These are phyloP conservation scores for Pandemis heparana DNA, from an alignment of 2,888 invertebrate genomes.

Conservation along the genomic window DNA sequence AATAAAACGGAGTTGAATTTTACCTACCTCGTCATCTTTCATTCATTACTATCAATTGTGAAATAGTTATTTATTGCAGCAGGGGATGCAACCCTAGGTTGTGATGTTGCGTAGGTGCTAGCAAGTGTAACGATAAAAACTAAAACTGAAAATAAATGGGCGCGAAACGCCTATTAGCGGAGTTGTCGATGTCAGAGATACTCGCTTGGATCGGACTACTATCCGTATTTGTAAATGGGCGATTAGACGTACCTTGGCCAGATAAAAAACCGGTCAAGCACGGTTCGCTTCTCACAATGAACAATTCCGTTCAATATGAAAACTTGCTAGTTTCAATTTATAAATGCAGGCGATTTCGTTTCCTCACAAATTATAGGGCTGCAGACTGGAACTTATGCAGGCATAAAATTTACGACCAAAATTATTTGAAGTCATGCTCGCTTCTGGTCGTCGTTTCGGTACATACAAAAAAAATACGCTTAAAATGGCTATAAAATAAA, in stretches of 20 bases:
- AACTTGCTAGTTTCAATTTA: conserved; percentile 12
- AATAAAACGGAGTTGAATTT: not conserved
- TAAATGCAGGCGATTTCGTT: conserved; percentile 16
- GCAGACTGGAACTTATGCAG: conserved; percentile 6
- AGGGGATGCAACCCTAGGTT: conserved; percentile 61
- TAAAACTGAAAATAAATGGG: conserved; percentile 76
- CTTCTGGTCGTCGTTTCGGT: not conserved
- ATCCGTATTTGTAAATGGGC: conserved; percentile 70
- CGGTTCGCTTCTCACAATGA: conserved; percentile 43
- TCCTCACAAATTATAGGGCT: conserved; percentile 17
- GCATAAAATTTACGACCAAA: conserved; percentile 12
- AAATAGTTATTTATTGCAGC: not conserved
- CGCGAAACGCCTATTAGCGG: conserved; percentile 70
- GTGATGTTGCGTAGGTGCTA: conserved; percentile 69
- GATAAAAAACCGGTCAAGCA: conserved; percentile 51
- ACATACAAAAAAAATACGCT: not conserved
- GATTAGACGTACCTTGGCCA: conserved; percentile 62
- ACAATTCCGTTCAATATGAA: conserved; percentile 31
- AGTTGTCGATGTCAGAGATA: conserved; percentile 58
- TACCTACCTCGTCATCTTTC: not conserved
- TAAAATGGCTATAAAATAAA: not conserved
- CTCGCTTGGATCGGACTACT: conserved; percentile 61
- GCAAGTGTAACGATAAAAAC: conserved; percentile 73
- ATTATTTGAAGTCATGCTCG: conserved; percentile 11
- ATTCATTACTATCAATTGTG: not conserved